Base-by-base conservation (phyloP, 2,888 invertebrate species). In the Andrena flavipes region DNA sequence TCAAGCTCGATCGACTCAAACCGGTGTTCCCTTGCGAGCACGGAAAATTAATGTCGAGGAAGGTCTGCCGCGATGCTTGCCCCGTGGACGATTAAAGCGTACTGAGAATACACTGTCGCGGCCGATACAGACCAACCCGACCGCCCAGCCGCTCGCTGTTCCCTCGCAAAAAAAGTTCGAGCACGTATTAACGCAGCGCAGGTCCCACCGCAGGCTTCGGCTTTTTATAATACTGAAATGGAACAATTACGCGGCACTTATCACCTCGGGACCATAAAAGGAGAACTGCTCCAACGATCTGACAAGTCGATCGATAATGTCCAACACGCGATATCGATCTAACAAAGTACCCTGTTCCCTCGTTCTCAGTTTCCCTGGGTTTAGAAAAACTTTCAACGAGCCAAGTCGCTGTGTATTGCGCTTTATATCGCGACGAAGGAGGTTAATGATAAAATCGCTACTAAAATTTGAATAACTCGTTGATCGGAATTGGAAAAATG, bases 31-130 rank as follows among this genome's bases (percentile, higher is more conserved):
- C 16, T 42, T 13, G 42, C 13, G 42, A 42, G 35, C 16, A 16
- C 16, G 26, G 5, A n/a, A 23, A 26, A 48, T 65, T 7, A n/a
- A 65, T 48, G 2, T 0, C 4, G 23, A 4, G 29, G 26, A 72
- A 49, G 30, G n/a, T 16, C 10, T 72, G 64, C 85, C 59, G 70
- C 82, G 80, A 63, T 54, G 65, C 75, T 79, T 71, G 78, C 69
- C 65, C 85, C 65, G 60, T 70, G 51, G 63, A 13, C 70, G 65
- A 64, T 65, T 63, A 59, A 74, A 60, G 69, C 76, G 68, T 62
- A 80, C 80, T 76, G 76, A 64, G 69, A 70, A 71, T 76, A 70
- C 33, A 48, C 63, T 70, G 60, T 69, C 70, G 56, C 77, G 56
- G 30, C 10, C 51, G 51, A 59, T 64, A 70, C 65, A 79, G 76